Base-by-base conservation (phyloP, 2,113 vertebrate genomes). In the Tetrao urogallus region DNA sequence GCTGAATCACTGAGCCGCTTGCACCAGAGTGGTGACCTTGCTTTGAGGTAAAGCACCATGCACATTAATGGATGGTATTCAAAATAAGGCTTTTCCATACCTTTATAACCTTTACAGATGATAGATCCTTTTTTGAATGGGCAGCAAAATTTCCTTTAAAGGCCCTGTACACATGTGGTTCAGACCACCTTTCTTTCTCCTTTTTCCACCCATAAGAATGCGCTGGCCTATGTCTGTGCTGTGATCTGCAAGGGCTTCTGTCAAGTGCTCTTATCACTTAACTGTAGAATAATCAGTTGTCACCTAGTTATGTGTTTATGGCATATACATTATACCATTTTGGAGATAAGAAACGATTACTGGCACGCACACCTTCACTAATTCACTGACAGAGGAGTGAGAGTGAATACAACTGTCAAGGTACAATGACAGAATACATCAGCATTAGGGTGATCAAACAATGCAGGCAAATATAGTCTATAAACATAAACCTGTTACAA, bases 401-500 rank as follows among this genome's bases (percentile, higher is more conserved):
- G 32, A 86, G 73, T 2, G 16, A 93, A 81, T 61, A 84, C 48
- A 78, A 28, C 61, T 72, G 70, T 45, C 91, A 94, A 91, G 88
- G 88, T 82, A 92, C 91, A 93, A 88, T 86, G 91, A 94, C 94
- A 94, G 85, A 81, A 75, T 72, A 19, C 48, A 90, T 96, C 91
- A 94, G 75, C 73, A 34, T 90, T 82, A 86, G 48, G 30, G 47
- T 1, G 17, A 94, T 90, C 90, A 97, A 95, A 97, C 76, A 93
- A 34, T 1, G 7, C 47, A 88, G 69, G 76, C 61, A 88, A 94
- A 95, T 66, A 69, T 40, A 36, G 1, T 73, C 93, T 90, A 94
- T 93, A 92, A 94, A 95, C 76, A 96, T 90, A 84, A 95, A 95
- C 88, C 82, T 94, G 90, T 93, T 96, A 91, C 73, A 96, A 88